phyloP scores from a whole-genome alignment of 2,888 invertebrate species.

The Pocota personata region DNA sequence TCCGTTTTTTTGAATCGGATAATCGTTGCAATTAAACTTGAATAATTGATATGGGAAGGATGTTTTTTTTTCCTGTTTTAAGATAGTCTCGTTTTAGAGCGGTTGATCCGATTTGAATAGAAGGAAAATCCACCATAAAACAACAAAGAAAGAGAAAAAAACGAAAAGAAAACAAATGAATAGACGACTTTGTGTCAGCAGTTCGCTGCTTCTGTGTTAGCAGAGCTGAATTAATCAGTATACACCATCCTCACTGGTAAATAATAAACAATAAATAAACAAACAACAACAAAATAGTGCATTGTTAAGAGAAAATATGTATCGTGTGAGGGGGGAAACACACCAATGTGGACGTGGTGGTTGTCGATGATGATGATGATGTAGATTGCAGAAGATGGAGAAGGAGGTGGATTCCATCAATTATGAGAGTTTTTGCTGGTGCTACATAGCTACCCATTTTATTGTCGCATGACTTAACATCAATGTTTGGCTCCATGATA shows the following conservation, averaged over 20 bases:
- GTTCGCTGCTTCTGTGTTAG: constrained; percentile 46
- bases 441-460: constrained; percentile 10
- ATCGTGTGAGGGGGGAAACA: background rate
- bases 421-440: constrained; percentile 15
- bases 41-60: constrained; percentile 37
- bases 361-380: constrained; percentile 4
- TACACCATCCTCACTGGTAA: constrained; percentile 16
- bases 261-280: constrained; percentile 33
- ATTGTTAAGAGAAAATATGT: constrained; percentile 44
- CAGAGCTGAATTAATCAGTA: constrained; percentile 42
- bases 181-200: constrained; percentile 42
- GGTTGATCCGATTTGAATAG: constrained; percentile 34
- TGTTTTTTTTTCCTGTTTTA: background rate
- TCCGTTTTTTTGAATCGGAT: constrained; percentile 23
- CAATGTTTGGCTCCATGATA: constrained; percentile 45
- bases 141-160: background rate
- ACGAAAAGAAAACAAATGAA: constrained; percentile 33
- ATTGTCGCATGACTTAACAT: constrained; percentile 43
- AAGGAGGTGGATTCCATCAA: constrained; percentile 34
- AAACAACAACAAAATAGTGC: constrained; percentile 47
- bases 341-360: background rate
- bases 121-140: background rate
- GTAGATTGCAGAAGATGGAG: background rate
- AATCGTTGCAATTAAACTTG: constrained; percentile 52
- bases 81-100: background rate